Evolutionary conservation across 2,113 vertebrate genomes (phyloP).

Genomic region (Gobiocypris rarus): DNA sequence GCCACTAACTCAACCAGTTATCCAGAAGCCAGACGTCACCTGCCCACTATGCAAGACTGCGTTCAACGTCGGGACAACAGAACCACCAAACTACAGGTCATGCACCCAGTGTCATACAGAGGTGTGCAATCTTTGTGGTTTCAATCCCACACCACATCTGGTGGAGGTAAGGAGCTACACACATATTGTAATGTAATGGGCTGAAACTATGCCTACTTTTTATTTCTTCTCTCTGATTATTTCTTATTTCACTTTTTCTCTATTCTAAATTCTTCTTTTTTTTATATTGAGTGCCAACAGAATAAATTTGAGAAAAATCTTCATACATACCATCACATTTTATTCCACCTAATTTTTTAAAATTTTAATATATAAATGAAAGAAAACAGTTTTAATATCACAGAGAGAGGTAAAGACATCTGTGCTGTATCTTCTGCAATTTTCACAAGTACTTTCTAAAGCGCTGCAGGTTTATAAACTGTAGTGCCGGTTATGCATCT

Average conservation of each 20-base stretch:
- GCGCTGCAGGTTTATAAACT: not conserved
- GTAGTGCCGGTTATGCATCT: not conserved
- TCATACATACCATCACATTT: not conserved
- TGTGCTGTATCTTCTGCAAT: not conserved
- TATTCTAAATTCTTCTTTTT: too few species aligned
- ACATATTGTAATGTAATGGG: not conserved
- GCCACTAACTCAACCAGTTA: conserved; percentile 73
- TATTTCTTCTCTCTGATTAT: too few species aligned
- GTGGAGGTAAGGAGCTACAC: conserved; percentile 87
- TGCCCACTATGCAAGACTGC: conserved; percentile 96
- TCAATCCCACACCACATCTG: conserved; percentile 96
- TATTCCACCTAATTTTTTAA: not conserved
- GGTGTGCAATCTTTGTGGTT: conserved; percentile 97
- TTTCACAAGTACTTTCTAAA: not conserved
- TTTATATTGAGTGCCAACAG: not conserved
- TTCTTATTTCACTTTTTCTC: not conserved
- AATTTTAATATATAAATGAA: not conserved
- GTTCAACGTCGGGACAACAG: conserved; percentile 84
- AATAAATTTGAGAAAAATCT: not conserved
- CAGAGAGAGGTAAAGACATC: too few species aligned
- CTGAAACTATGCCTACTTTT: not conserved
- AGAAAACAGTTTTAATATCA: too few species aligned
- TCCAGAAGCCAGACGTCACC: conserved; percentile 79
- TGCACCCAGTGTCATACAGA: conserved; percentile 92
- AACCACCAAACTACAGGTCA: conserved; percentile 90